Percentiles rank a stretch among this genome's conserved stretches.
These are phyloP conservation scores for Agrotis clavis DNA, from an alignment of 2,888 invertebrate genomes.

Conservation along the genomic window DNA sequence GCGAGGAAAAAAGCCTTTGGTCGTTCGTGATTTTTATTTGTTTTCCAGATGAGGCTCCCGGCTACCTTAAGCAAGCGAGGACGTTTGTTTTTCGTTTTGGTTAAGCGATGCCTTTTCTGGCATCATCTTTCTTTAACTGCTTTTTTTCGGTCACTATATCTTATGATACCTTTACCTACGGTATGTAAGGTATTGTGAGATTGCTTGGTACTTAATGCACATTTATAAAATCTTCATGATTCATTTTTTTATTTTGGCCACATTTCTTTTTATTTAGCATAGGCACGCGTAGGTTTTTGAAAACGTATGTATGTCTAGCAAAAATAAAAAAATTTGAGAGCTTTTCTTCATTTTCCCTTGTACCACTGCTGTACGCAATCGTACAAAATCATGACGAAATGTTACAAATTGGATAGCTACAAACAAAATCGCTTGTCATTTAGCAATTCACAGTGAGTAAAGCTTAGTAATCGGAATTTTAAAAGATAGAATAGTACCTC, in stretches of 20 bases:
- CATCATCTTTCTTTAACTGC: too few relatives aligned
- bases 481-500: constrained; percentile 22
- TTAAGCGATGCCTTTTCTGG: constrained; percentile 23
- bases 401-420: constrained; percentile 64
- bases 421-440: constrained; percentile 68
- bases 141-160: constrained; percentile 11
- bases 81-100: constrained; percentile 48
- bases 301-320: neutral
- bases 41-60: constrained; percentile 58
- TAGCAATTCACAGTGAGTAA: constrained; percentile 52
- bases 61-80: constrained; percentile 47
- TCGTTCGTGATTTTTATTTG: constrained; percentile 63
- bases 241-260: neutral
- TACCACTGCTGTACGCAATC: constrained; percentile 40
- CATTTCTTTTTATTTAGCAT: too few relatives aligned
- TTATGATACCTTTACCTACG: constrained; percentile 10
- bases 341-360: neutral
- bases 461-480: constrained; percentile 30
- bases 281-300: too few relatives aligned
- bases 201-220: neutral
- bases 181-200: neutral
- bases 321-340: neutral
- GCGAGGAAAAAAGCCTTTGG: constrained; percentile 69
- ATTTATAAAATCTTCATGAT: neutral
- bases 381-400: constrained; percentile 67